phyloP scores from a whole-genome alignment of 2,113 vertebrate species.

The Nerophis lumbriciformis region DNA sequence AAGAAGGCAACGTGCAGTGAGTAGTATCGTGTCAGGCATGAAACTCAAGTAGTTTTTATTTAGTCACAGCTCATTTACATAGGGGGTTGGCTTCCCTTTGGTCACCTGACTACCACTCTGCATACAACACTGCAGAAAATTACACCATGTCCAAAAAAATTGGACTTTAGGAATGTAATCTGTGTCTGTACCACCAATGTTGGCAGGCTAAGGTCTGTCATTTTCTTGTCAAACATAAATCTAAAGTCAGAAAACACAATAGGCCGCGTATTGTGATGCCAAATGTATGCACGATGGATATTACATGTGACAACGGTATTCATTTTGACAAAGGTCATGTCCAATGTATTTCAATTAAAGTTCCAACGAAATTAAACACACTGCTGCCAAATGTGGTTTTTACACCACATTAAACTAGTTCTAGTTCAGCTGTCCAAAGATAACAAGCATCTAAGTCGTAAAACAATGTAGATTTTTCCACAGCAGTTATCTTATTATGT shows the following conservation, averaged over 20 bases:
- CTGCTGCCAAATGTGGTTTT: not conserved
- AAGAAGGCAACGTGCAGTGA: conserved; percentile 17
- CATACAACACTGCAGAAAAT: not conserved
- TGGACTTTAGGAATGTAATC: not conserved
- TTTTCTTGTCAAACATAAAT: not conserved
- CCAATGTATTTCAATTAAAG: not conserved
- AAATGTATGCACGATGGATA: not conserved
- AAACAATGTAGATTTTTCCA: too few relatives aligned
- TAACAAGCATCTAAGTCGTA: not conserved
- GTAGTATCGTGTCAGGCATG: conserved; percentile 19
- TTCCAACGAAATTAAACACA: not conserved
- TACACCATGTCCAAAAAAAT: not conserved
- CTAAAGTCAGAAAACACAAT: not conserved
- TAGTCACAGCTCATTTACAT: conserved; percentile 54
- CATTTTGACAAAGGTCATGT: not conserved
- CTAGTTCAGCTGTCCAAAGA: not conserved
- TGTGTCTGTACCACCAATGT: not conserved
- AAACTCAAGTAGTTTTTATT: conserved; percentile 49
- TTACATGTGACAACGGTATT: not conserved
- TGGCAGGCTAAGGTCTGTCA: not conserved
- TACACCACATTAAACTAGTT: not conserved
- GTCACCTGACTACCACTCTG: conserved; percentile 25
- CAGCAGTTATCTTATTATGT: too few relatives aligned
- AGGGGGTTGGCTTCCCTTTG: conserved; percentile 40
- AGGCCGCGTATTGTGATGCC: not conserved